Percentiles rank a stretch among this genome's conserved stretches.
These are phyloP conservation scores for Oasisia sp. DNA, from an alignment of 2,888 invertebrate species.

Conservation along the genomic window DNA sequence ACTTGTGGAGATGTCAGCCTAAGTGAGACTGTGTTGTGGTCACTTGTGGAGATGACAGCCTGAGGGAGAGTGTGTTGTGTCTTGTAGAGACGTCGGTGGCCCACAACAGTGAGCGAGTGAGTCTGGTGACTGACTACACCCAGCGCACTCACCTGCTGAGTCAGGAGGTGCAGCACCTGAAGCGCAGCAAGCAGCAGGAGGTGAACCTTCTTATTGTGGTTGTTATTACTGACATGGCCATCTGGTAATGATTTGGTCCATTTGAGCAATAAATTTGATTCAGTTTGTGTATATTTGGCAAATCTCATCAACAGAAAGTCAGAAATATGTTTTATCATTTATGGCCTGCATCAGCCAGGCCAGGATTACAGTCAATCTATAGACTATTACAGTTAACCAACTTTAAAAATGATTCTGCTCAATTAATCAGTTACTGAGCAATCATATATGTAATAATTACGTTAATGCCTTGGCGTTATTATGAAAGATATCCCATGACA, in stretches of 20 bases:
- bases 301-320: too few species aligned
- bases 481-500: not conserved
- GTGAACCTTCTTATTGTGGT: slow-evolving; percentile 21
- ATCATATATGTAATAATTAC: too few species aligned
- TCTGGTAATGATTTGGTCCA: too few species aligned
- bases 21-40: not conserved
- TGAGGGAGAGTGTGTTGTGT: not conserved
- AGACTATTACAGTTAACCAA: too few species aligned
- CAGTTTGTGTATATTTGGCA: too few species aligned
- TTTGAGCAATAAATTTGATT: too few species aligned
- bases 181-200: slow-evolving; percentile 40
- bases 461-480: too few species aligned
- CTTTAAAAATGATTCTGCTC: too few species aligned
- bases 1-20: slow-evolving; percentile 18
- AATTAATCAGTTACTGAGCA: too few species aligned
- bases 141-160: slow-evolving; percentile 56
- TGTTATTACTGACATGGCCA: not conserved
- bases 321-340: too few species aligned
- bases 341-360: too few species aligned
- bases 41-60: not conserved
- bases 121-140: slow-evolving; percentile 53
- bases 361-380: too few species aligned
- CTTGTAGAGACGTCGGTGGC: slow-evolving; percentile 57
- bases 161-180: slow-evolving; percentile 58
- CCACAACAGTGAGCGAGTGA: slow-evolving; percentile 60